Base-by-base conservation (phyloP, 2,113 vertebrate species). In the Orientallactaga bullata region DNA sequence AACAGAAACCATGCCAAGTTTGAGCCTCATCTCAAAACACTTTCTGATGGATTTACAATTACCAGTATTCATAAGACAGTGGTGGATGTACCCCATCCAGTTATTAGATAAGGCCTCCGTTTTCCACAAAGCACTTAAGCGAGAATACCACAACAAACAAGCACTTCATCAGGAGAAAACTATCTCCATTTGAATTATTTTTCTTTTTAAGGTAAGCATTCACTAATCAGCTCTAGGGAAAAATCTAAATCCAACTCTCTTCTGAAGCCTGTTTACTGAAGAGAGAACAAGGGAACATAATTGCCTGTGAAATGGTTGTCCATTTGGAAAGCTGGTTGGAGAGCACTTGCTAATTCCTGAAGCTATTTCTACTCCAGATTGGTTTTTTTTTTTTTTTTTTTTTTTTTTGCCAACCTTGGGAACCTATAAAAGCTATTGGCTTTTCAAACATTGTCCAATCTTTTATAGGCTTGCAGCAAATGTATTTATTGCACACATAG, bases 71-170 rank as follows among this genome's bases (percentile, higher is more conserved):
- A 30, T 10, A 63, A 20, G 35, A 78, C 10, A 18, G 30, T 73
- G 55, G 72, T 15, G 11, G 32, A 2, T 11, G 11, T 1, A 16
- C 65, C 20, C 39, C 28, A 26, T n/a, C 39, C 71, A 79, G n/a
- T 80, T 47, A 72, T 76, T 72, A 72, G 2, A 82, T 51, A 89
- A 95, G 61, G 26, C 35, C 21, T 74, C 68, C 61, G 13, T 93
- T 94, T 66, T 91, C 71, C 80, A 78, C 65, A 68, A 30, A 87
- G 37, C 90, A 92, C 79, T 94, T 85, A 93, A 89, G 76, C 26
- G 81, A 69, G 78, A 91, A 84, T 76, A 42, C 21, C 77, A 89
- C 1, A 81, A 15, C 72, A 95, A 85, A 91, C 68, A 93, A 78
- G 42, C 55, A 51, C 26, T 85, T 94, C 86, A 32, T 28, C 80